Evolutionary conservation across 2,113 vertebrate species (phyloP), one percentile per base, ranked within the genome.

Genomic region (Holacanthus passer): DNA sequence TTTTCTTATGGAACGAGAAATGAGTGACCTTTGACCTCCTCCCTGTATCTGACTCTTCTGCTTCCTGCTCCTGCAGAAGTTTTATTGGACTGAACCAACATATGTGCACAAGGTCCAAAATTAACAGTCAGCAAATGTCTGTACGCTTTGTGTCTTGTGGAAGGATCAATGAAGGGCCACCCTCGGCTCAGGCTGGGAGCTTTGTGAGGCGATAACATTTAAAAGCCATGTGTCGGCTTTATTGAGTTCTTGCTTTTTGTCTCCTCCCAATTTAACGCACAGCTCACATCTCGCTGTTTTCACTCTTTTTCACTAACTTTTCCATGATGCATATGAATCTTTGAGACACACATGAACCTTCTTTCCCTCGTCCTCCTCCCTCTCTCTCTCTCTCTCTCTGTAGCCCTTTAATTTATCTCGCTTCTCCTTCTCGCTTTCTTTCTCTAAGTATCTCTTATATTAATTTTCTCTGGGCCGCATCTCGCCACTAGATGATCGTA

Each of bases 401-500:
- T n/a, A n/a, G n/a, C n/a, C n/a, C 37, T 41, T 50, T 7, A 14
- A 10, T 48, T 79, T 35, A 12, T 75, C 24, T 52, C 0, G 0
- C 59, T 37, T 59, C n/a, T 32, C 32, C 37, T 27, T 19, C 9
- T 52, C 55, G 35, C 48, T 39, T 50, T 41, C 47, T 37, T 7
- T 31, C 5, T 27, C 13, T 59, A n/a, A n/a, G n/a, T n/a, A n/a
- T n/a, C n/a, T n/a, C n/a, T n/a, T n/a, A n/a, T n/a, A n/a, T n/a
- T n/a, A n/a, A n/a, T n/a, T n/a, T n/a, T n/a, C n/a, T n/a, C n/a
- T n/a, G n/a, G n/a, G n/a, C 48, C 7, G 4, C n/a, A n/a, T 29
- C 8, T 7, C 29, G 32, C 35, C 27, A 35, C 60, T 16, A n/a
- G 1, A 69, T 55, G 77, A 85, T 83, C 62, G 79, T 66, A 37